Evolutionary conservation across 1,140 invertebrate species (phyloP), one percentile per base, ranked within the genome.

Genomic region (Caenorhabditis latens): DNA sequence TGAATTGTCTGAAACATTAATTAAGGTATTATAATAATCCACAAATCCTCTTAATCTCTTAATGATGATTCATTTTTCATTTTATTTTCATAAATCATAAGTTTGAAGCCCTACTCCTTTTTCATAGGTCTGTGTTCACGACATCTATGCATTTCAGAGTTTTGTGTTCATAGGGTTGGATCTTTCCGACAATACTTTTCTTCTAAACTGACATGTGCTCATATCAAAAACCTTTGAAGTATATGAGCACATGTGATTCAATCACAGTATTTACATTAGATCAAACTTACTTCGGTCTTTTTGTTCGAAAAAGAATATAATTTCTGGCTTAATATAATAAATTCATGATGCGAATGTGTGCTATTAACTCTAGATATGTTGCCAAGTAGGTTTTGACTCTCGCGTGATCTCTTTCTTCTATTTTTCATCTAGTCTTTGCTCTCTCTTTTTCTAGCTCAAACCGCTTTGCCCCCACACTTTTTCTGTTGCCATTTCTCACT

Each of bases 361-460:
- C 24, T 71, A 19, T 71, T 71, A 32, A 71, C 65, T 71, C 19
- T 32, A 65, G 21, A 65, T 40, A 65, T 65, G 21, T 65, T 40
- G 61, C 21, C 24, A 40, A 65, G 8, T 65, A 65, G 42, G 65
- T 71, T 63, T 43, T 8, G 9, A n/a, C 24, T 21, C 13, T 46
- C 65, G 65, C 65, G 65, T 71, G 65, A 71, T 71, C 40, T 65
- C 32, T 71, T 71, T 46, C 6, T 48, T 11, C 40, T 21, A 46
- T 71, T 32, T 32, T 32, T 16, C 50, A 53, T 53, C 16, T 71
- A 71, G 65, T 71, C 65, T 71, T 71, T 71, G 42, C 65, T 71
- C 43, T 46, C 42, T 65, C 21, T 16, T 46, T 71, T 46, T 71
- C 65, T 71, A 43, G 40, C 65, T 71, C 65, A 46, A 19, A 46